A percentile compares a stretch with the other conserved stretches of the same genome.
These are phyloP conservation scores for Clanis bilineata DNA, from an alignment of 2,888 invertebrate genomes.

Conservation along the genomic window DNA sequence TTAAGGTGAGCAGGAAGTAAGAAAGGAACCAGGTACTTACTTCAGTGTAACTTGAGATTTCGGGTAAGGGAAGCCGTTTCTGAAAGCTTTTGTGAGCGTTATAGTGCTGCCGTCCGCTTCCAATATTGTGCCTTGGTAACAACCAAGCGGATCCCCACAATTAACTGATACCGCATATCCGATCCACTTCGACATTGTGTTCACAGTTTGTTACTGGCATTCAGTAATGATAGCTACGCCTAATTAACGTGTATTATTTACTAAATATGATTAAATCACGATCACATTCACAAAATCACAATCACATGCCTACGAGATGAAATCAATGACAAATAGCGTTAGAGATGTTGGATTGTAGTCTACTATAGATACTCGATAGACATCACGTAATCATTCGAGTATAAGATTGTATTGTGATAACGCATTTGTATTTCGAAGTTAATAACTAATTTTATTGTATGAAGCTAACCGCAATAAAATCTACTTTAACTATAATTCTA, in stretches of 20 bases:
- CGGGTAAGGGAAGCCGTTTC: constrained; percentile 87
- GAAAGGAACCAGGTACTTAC: constrained; percentile 57
- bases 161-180: constrained; percentile 93
- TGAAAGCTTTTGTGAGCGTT: constrained; percentile 90
- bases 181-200: constrained; percentile 83
- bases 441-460: too few relatives aligned
- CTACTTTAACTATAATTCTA: too few relatives aligned
- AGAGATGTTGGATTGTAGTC: not conserved
- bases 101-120: constrained; percentile 87
- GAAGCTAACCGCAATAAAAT: too few relatives aligned
- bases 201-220: not conserved
- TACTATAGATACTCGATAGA: too few relatives aligned
- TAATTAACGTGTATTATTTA: not conserved
- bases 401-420: too few relatives aligned
- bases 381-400: too few relatives aligned
- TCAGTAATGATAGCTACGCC: not conserved
- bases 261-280: not conserved
- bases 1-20: too few relatives aligned
- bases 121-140: constrained; percentile 90
- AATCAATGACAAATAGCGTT: not conserved
- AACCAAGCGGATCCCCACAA: constrained; percentile 89
- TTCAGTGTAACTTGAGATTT: constrained; percentile 76
- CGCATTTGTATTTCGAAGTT: too few relatives aligned
- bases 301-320: not conserved
- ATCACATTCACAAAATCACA: not conserved